Percentiles rank a stretch among this genome's conserved stretches.
Evolutionary conservation across 2,113 vertebrate genomes (phyloP).

Genomic region (Athene noctua): DNA sequence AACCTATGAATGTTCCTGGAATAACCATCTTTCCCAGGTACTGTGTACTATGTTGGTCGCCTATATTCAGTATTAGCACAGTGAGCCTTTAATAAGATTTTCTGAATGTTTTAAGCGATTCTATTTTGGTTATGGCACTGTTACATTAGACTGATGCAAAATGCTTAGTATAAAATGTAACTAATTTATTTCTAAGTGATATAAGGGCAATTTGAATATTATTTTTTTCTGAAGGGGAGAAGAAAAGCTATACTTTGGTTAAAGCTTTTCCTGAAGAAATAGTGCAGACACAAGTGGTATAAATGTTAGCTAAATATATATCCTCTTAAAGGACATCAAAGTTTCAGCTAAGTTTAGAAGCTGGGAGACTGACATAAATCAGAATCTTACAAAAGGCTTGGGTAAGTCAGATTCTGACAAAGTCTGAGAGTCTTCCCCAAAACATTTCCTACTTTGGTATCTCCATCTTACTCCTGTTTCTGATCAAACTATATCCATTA

Average conservation of each 20-base stretch:
- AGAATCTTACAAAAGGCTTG: not conserved
- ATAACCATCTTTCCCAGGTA: not conserved
- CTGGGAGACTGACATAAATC: not conserved
- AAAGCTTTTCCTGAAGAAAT: not conserved
- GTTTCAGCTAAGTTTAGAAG: not conserved
- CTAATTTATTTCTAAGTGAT: not conserved
- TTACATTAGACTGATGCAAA: not conserved
- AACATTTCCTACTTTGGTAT: not conserved
- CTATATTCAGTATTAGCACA: not conserved
- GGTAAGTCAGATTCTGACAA: not conserved
- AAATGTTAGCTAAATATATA: not conserved
- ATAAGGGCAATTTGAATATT: not conserved
- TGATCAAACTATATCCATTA: not conserved
- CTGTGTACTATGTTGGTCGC: not conserved
- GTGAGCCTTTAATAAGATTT: not conserved
- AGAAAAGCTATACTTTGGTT: not conserved
- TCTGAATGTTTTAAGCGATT: not conserved
- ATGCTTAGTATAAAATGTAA: not conserved
- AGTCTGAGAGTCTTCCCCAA: not conserved
- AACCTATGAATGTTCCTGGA: not conserved
- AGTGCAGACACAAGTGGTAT: not conserved
- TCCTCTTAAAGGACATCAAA: not conserved
- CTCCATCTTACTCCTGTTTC: not conserved
- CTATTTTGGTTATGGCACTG: not conserved
- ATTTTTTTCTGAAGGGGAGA: not conserved